Evolutionary conservation across 2,888 invertebrate genomes (phyloP), one percentile per base, ranked within the genome.

Genomic region (Tinea pellionella): DNA sequence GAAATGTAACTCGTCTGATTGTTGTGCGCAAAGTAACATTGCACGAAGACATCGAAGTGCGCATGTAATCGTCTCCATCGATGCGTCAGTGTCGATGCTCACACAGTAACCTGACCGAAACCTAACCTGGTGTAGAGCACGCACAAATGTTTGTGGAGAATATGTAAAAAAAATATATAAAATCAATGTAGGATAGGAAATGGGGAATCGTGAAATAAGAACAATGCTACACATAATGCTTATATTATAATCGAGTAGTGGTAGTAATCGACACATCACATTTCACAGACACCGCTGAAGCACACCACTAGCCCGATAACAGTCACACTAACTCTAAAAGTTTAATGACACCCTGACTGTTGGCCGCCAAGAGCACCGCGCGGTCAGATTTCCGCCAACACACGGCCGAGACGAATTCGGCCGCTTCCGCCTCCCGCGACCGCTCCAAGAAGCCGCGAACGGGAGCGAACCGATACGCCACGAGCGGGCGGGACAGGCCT

Each of bases 331-430:
- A 80, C 79, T 95, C 94, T 61, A 95, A 80, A 70, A 97, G 93
- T 82, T 97, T 97, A 68, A 97, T 96, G 66, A 94, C 93, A 59
- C 97, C 97, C 83, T 96, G 96, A 75, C 96, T 96, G 81, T 97
- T 97, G 60, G 97, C 97, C 55, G 97, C 96, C 13, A 97, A 92
- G 59, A 98, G 90, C 24, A 96, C 92, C 19, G 55, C 41, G 77
- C 94, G 93, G 19, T 94, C 93, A 67, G 92, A 90, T 76, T 94
- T 92, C 64, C 94, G 90, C 97, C 97, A 98, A 73, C 96, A 96
- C 6, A 98, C 97, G 0, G 97, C 97, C 12, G 97, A 97, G 58
- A 98, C 97, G 87, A 97, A 97, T 81, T 97, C 97, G 65, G 93
- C 94, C 1, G 93, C 90, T 73, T 96, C 96, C 69, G 96, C 95